phyloP scores from a whole-genome alignment of 2,113 vertebrate genomes.

The Nothobranchius kuhntae region DNA sequence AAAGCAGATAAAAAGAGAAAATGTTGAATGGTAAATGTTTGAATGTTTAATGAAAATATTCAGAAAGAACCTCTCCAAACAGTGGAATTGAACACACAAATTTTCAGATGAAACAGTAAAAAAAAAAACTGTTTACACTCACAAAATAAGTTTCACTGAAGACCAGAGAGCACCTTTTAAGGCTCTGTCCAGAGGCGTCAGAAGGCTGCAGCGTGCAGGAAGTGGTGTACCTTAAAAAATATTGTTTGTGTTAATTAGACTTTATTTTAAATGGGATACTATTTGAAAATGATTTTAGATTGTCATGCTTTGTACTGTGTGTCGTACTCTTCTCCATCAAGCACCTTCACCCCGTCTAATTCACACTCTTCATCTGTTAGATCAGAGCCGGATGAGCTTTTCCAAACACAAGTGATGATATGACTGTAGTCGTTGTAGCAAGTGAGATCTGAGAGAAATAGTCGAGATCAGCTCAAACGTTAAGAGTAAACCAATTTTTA shows the following conservation, averaged over 20 bases:
- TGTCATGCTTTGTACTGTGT: too few species aligned
- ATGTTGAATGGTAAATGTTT: too few species aligned
- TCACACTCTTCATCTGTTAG: conserved; percentile 6
- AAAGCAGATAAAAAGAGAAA: background rate
- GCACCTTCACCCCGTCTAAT: background rate
- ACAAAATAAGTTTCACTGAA: accelerated
- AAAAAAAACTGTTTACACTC: conserved; percentile 6
- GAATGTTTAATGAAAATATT: too few species aligned
- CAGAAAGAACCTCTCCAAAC: too few species aligned
- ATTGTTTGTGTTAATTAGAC: background rate
- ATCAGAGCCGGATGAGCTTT: background rate
- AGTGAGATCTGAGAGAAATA: conserved; percentile 28
- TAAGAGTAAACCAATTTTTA: accelerated
- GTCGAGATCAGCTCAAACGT: accelerated
- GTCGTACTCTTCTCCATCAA: background rate
- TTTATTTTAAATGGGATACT: background rate
- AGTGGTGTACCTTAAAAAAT: accelerated
- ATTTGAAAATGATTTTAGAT: background rate
- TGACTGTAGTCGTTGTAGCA: conserved; percentile 51
- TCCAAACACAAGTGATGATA: conserved; percentile 50
- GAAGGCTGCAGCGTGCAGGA: conserved; percentile 27
- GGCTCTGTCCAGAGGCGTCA: conserved; percentile 1
- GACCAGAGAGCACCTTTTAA: conserved; percentile 32
- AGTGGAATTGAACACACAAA: too few species aligned
- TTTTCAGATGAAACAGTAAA: too few species aligned